phyloP scores from a whole-genome alignment of 2,113 vertebrate genomes.

The Pangasianodon hypophthalmus region DNA sequence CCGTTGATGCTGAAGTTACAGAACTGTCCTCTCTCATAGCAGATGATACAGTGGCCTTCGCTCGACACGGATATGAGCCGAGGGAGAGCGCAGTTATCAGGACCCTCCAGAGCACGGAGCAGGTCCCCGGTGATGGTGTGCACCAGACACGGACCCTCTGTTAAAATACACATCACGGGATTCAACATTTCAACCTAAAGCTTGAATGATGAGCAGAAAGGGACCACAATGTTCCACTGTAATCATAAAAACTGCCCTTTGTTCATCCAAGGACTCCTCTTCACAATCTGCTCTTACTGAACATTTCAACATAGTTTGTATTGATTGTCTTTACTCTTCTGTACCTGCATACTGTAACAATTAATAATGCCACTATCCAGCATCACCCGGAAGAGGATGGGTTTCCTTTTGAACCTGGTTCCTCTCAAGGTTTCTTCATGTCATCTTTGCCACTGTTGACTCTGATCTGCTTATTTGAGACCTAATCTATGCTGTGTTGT shows the following conservation, averaged over 20 bases:
- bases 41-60: slow-evolving; percentile 97
- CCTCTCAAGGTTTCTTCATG: background rate
- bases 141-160: slow-evolving; percentile 96
- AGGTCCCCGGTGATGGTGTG: slow-evolving; percentile 98
- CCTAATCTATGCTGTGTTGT: background rate
- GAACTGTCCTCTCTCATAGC: slow-evolving; percentile 90
- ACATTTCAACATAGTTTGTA: background rate
- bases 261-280: background rate
- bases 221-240: background rate
- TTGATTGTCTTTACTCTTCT: background rate
- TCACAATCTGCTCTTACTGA: background rate
- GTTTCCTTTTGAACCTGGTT: background rate
- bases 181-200: background rate
- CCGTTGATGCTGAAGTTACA: slow-evolving; percentile 98
- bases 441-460: background rate
- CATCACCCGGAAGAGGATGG: background rate
- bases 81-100: slow-evolving; percentile 85
- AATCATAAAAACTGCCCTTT: background rate
- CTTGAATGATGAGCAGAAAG: background rate
- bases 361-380: background rate
- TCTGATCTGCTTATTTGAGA: background rate
- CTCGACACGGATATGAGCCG: slow-evolving; percentile 91
- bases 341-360: background rate
- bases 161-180: slow-evolving; percentile 37
- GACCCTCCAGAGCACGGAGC: slow-evolving; percentile 91